Base-by-base conservation (phyloP, 1,140 invertebrate genomes). In the Dufourea novaeangliae region DNA sequence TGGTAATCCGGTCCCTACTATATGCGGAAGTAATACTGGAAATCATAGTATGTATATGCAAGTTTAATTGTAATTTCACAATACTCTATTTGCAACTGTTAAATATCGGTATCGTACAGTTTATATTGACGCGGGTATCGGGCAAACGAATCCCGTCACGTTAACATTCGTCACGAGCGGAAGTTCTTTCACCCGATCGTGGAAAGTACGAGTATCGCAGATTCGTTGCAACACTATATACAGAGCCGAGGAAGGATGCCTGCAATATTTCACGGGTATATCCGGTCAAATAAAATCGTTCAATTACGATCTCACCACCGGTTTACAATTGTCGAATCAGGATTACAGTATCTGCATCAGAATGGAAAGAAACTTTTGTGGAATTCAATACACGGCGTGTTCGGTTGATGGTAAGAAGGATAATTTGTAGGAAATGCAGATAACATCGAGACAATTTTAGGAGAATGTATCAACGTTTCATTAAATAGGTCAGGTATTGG, bases 341-440 rank as follows among this genome's bases (percentile, higher is more conserved):
- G 96, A 98, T 87, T 98, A 98, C 89, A 96, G 96, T 70, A 95
- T 97, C 63, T 98, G 97, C 88, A 94, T 98, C 25, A 91, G 97
- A 37, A 95, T 95, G 78, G 97, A 98, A 87, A 94, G 96, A 75
- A 98, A 97, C 87, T 98, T 98, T 88, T 98, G 97, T 84, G 96
- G 96, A 2, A 96, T 98, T 57, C 96, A 97, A 78, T 97, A 97
- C 84, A 95, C 95, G 37, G 93, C 95, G 10, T 97, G 96, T 86
- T 88, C 94, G 6, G 95, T 97, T 86, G 91, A 94, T 86, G 93
- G 83, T 87, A 83, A 54, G 44, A 41, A 52, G 44, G 56, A 61
- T 44, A n/a, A 39, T 27, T 22, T 8, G 14, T 11, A 8, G 3
- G 22, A 39, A 56, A 66, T 14, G 27, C 14, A 39, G 7, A 56